phyloP scores from a whole-genome alignment of 2,888 invertebrate species.

The Lithodes maja region DNA sequence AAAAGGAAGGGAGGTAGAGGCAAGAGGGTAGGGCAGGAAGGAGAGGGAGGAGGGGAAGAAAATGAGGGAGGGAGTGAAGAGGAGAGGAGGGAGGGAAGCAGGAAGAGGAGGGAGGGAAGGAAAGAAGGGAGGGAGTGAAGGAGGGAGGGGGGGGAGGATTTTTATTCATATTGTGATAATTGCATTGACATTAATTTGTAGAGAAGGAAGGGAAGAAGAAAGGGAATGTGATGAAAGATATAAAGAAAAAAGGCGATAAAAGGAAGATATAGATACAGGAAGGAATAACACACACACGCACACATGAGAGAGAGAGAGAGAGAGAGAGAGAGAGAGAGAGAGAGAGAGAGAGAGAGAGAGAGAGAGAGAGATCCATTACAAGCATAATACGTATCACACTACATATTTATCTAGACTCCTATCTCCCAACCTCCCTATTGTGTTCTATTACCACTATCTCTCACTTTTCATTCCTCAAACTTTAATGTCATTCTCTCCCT shows the following conservation, averaged over 20 bases:
- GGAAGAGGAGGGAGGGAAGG: not conserved
- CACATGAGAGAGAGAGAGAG: not conserved
- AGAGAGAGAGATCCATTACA: too few relatives aligned
- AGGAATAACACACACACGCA: not conserved
- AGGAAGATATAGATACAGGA: not conserved
- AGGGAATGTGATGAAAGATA: not conserved
- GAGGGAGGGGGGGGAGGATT: not conserved
- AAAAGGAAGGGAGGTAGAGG: not conserved
- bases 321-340: not conserved
- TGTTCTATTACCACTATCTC: not conserved
- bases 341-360: not conserved
- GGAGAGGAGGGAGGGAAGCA: not conserved
- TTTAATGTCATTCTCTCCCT: not conserved
- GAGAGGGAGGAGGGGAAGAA: not conserved
- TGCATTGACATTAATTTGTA: not conserved
- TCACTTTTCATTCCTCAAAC: not conserved
- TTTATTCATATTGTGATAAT: not conserved
- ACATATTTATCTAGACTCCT: too few relatives aligned
- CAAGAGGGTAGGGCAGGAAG: not conserved
- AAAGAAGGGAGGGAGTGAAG: not conserved
- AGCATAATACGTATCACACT: too few relatives aligned
- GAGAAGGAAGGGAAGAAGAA: not conserved
- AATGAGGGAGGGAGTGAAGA: not conserved
- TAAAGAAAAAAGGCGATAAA: not conserved
- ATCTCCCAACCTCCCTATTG: too few relatives aligned